These are phyloP conservation scores for Stichopus chloronotus DNA, from an alignment of 35 echinoderm and acorn worm genomes.

Conservation along the genomic window DNA sequence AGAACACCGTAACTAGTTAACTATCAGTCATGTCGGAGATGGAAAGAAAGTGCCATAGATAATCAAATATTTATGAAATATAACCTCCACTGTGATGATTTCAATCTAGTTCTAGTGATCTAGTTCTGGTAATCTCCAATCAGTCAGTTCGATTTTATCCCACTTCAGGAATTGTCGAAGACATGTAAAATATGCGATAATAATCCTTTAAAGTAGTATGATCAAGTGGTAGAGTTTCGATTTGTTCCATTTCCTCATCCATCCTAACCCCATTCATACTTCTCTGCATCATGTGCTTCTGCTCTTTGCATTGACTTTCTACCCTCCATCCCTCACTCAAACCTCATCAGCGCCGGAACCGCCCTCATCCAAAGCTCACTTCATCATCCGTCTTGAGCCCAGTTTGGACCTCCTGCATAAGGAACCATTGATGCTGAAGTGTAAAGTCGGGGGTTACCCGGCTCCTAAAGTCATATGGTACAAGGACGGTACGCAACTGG, in stretches of 20 bases:
- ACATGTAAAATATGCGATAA: too few relatives aligned
- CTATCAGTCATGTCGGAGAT: too few relatives aligned
- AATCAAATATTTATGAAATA: too few relatives aligned
- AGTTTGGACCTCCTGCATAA: conserved; percentile 23
- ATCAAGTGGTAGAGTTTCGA: too few relatives aligned
- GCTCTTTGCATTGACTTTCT: not conserved
- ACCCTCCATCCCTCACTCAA: not conserved
- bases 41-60: too few relatives aligned
- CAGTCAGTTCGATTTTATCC: too few relatives aligned
- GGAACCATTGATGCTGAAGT: conserved; percentile 60
- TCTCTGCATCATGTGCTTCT: not conserved
- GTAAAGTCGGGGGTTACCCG: conserved; percentile 68
- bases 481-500: conserved; percentile 65
- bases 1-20: too few relatives aligned
- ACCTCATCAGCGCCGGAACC: conserved; percentile 31
- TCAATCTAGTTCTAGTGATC: too few relatives aligned
- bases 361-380: conserved; percentile 57
- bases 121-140: too few relatives aligned
- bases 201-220: too few relatives aligned
- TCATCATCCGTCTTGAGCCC: conserved; percentile 30
- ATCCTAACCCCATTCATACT: not conserved
- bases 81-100: too few relatives aligned
- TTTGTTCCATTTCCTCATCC: not conserved
- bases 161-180: too few relatives aligned
- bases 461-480: conserved; percentile 71